phyloP scores from a whole-genome alignment of 2,113 vertebrate genomes.

The Aptenodytes patagonicus region DNA sequence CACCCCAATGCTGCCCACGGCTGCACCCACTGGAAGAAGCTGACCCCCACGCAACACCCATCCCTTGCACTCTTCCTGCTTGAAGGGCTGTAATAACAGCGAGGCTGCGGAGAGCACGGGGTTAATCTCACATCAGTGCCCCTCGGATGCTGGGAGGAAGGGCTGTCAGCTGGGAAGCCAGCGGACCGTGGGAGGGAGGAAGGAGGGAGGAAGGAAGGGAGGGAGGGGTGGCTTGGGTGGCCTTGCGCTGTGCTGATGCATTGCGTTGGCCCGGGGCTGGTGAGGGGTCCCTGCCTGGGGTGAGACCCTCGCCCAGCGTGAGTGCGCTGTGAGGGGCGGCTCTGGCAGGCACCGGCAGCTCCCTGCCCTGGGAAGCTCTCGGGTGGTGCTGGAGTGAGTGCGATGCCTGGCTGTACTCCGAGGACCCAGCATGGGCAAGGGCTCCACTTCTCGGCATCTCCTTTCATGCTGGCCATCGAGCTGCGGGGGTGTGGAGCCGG shows the following conservation, averaged over 20 bases:
- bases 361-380: background rate
- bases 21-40: background rate
- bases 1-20: fast-evolving
- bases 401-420: fast-evolving
- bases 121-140: background rate
- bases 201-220: background rate
- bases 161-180: background rate
- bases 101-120: background rate
- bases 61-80: background rate
- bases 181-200: background rate
- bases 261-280: background rate
- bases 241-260: background rate
- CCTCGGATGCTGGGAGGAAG: background rate
- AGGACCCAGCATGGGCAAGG: background rate
- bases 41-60: background rate
- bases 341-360: background rate
- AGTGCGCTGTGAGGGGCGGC: fast-evolving
- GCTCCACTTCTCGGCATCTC: background rate
- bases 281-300: background rate
- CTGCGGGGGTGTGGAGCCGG: fast-evolving
- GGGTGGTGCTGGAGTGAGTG: fast-evolving
- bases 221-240: background rate
- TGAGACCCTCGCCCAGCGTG: background rate
- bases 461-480: background rate
- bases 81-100: background rate